Evolutionary conservation across 2,888 invertebrate genomes (phyloP), one percentile per base, ranked within the genome.

Genomic region (Stramonita haemastoma): DNA sequence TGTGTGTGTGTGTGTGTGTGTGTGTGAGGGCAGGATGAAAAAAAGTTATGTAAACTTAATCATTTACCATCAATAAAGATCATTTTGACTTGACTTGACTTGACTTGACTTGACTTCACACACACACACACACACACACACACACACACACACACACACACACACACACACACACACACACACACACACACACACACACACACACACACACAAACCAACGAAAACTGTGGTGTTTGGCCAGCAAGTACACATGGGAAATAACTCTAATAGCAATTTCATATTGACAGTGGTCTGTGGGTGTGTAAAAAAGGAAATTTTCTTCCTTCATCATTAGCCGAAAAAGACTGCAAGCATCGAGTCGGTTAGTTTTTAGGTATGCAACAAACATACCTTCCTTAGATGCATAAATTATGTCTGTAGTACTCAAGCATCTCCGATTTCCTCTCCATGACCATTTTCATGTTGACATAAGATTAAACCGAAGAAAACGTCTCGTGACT

Each of bases 141-240:
- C 32, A 11, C 29, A 13, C 32, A 79, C 46, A 79, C 77, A 79
- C 56, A 79, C 56, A 87, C 56, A 87, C n/a, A 87, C 36, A 87
- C n/a, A 77, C 56, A 79, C n/a, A 79, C 77, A 79, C 77, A 79
- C n/a, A 29, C 77, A 79, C 56, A 79, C n/a, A 77, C 36, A 79
- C 56, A 79, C 19, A 60, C 81, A 81, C 57, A 57, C 81, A 81
- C 81, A 57, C 81, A 88, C 81, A 57, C 56, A 88, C 81, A 60
- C 81, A 88, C 32, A 57, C 60, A 66, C 34, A 17, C 34, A 85
- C 32, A 6, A 46, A 56, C 29, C 36, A 29, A 77, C 4, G 32
- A 29, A 77, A 66, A 66, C 26, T 66, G 66, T 66, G 4, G 66
- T 66, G 66, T 66, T 66, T 66, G 66, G 66, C 66, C 66, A 66